Evolutionary conservation across 2,888 invertebrate genomes (phyloP).

Genomic region (Agriotes lineatus): DNA sequence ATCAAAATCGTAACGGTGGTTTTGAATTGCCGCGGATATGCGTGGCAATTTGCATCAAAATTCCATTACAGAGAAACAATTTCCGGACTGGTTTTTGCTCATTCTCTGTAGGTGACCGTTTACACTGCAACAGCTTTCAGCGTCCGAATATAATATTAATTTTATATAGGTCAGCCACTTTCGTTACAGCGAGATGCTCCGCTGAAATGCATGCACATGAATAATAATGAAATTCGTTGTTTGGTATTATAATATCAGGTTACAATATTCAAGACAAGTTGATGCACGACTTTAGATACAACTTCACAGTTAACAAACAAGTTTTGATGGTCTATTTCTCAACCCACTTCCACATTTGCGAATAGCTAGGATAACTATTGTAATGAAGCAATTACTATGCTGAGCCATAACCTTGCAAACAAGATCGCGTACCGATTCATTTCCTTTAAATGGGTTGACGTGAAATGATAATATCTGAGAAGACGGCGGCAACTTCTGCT

Average conservation of each 20-base stretch:
- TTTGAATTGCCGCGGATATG: neutral
- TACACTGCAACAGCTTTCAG: neutral
- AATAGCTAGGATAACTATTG: slow-evolving; percentile 41
- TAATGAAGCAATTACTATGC: slow-evolving; percentile 50
- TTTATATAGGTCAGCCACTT: slow-evolving; percentile 6
- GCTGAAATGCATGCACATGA: slow-evolving; percentile 2
- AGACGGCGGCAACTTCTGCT: slow-evolving; percentile 27
- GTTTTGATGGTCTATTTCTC: slow-evolving; percentile 42
- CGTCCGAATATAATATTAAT: slow-evolving; percentile 4
- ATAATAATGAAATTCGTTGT: slow-evolving; percentile 20
- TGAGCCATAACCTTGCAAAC: slow-evolving; percentile 52
- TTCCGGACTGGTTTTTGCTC: slow-evolving; percentile 4
- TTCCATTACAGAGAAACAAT: slow-evolving; percentile 11
- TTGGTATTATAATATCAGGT: slow-evolving; percentile 22
- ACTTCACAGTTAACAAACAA: slow-evolving; percentile 40
- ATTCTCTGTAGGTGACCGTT: slow-evolving; percentile 4
- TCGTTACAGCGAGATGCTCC: neutral
- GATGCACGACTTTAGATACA: slow-evolving; percentile 28
- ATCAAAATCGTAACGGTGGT: neutral
- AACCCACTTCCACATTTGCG: slow-evolving; percentile 34
- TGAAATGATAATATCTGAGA: slow-evolving; percentile 37
- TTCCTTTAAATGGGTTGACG: slow-evolving; percentile 40
- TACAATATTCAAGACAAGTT: slow-evolving; percentile 24
- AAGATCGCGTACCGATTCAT: slow-evolving; percentile 44
- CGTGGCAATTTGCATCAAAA: slow-evolving; percentile 17